Evolutionary conservation across 1,140 invertebrate species (phyloP).

Genomic region (Bradynema listronoti): DNA sequence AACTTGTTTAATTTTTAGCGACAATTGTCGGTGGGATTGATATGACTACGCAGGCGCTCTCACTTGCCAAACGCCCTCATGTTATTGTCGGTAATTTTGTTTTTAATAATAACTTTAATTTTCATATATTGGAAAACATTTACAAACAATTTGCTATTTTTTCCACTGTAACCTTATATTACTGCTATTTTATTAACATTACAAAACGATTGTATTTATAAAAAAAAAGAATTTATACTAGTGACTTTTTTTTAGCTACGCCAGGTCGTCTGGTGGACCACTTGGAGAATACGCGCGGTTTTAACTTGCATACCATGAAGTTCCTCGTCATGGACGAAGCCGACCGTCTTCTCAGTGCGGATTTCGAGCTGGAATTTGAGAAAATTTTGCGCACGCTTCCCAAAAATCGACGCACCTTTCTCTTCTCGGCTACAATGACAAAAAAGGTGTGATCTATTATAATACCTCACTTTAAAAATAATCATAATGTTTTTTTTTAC

Average conservation of each 20-base stretch:
- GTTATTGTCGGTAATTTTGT: slow-evolving; percentile 67
- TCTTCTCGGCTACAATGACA: slow-evolving; percentile 83
- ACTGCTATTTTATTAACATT: too few relatives aligned
- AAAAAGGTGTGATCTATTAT: slow-evolving; percentile 25
- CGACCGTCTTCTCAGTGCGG: slow-evolving; percentile 53
- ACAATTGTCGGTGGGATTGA: slow-evolving; percentile 91
- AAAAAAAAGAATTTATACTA: background rate
- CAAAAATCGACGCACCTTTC: slow-evolving; percentile 75
- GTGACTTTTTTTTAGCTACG: slow-evolving; percentile 64
- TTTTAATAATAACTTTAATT: too few relatives aligned
- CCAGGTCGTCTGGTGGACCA: slow-evolving; percentile 74
- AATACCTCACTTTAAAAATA: too few relatives aligned
- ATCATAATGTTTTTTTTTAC: background rate
- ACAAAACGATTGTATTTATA: background rate
- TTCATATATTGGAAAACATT: too few relatives aligned
- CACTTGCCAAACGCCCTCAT: slow-evolving; percentile 69
- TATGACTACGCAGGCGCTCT: slow-evolving; percentile 83
- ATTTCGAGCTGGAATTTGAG: slow-evolving; percentile 67
- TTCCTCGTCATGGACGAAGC: slow-evolving; percentile 55
- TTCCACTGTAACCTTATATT: background rate
- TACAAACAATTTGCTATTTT: too few relatives aligned
- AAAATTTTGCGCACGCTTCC: slow-evolving; percentile 84
- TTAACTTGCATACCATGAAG: slow-evolving; percentile 34
- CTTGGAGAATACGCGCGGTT: slow-evolving; percentile 43
- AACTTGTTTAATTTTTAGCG: slow-evolving; percentile 31